These are phyloP conservation scores for Trichogramma pretiosum DNA, from an alignment of 1,140 invertebrate species.

Conservation along the genomic window DNA sequence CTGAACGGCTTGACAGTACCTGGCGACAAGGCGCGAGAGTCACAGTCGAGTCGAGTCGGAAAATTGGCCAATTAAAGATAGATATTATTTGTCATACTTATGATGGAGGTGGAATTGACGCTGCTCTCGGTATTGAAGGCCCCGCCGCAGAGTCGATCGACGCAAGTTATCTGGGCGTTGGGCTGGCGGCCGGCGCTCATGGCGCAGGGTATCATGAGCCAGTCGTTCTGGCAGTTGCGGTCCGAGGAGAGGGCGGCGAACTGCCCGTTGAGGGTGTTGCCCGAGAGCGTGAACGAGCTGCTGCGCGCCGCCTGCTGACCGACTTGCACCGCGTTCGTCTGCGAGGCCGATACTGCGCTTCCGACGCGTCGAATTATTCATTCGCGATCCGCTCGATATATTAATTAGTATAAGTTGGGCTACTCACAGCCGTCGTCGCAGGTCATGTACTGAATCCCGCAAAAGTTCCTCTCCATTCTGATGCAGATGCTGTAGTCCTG, in stretches of 20 bases:
- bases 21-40: too few species aligned
- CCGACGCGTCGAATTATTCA: too few species aligned
- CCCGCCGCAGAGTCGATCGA: slow-evolving; percentile 65
- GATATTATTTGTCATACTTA: too few species aligned
- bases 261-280: slow-evolving; percentile 59
- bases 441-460: slow-evolving; percentile 72
- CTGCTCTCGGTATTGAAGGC: slow-evolving; percentile 56
- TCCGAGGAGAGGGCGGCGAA: slow-evolving; percentile 51
- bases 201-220: slow-evolving; percentile 68
- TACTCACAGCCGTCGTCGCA: slow-evolving; percentile 52
- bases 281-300: slow-evolving; percentile 62
- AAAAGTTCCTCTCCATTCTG: slow-evolving; percentile 77
- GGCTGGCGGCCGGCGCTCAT: slow-evolving; percentile 53
- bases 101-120: slow-evolving; percentile 50
- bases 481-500: slow-evolving; percentile 84
- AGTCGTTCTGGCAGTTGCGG: slow-evolving; percentile 62
- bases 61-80: too few species aligned
- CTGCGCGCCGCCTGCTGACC: slow-evolving; percentile 27
- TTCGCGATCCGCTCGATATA: too few species aligned
- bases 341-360: too few species aligned
- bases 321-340: background rate
- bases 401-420: too few species aligned
- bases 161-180: slow-evolving; percentile 48
- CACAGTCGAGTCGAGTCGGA: too few species aligned
- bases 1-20: slow-evolving; percentile 70